Evolutionary conservation across 2,888 invertebrate genomes (phyloP).

Genomic region (Aspidapion aeneum): DNA sequence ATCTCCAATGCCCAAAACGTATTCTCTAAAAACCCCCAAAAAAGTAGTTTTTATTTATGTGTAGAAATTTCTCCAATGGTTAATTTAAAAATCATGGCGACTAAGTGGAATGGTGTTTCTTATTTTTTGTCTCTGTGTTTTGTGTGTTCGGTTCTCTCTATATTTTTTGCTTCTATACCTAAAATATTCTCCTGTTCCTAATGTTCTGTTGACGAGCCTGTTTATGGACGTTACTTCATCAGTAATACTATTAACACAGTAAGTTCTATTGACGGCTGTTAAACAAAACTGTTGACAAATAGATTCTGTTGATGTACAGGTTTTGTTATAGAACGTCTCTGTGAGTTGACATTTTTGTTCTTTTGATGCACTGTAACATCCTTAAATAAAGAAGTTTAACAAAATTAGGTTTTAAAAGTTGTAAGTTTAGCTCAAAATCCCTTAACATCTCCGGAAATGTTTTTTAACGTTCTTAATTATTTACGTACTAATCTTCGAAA

Average conservation of each 20-base stretch:
- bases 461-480: too few relatives aligned
- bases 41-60: neutral
- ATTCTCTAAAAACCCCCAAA: conserved; percentile 55
- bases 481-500: too few relatives aligned
- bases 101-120: too few relatives aligned
- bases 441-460: too few relatives aligned
- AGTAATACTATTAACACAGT: conserved; percentile 49
- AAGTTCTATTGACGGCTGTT: conserved; percentile 45
- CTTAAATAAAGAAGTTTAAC: conserved; percentile 44
- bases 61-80: neutral
- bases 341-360: conserved; percentile 53
- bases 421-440: too few relatives aligned
- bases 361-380: conserved; percentile 63
- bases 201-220: conserved; percentile 51
- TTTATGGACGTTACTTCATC: conserved; percentile 48
- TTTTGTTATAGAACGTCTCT: conserved; percentile 53
- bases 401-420: too few relatives aligned
- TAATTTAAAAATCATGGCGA: too few relatives aligned
- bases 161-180: conserved; percentile 14
- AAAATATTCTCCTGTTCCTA: conserved; percentile 52
- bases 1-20: conserved; percentile 70
- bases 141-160: neutral
- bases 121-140: too few relatives aligned
- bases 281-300: conserved; percentile 51
- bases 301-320: conserved; percentile 50